Conservation (phyloP, 2,797 vertebrate genomes). For the Premnoplex brunnescens region DNA sequence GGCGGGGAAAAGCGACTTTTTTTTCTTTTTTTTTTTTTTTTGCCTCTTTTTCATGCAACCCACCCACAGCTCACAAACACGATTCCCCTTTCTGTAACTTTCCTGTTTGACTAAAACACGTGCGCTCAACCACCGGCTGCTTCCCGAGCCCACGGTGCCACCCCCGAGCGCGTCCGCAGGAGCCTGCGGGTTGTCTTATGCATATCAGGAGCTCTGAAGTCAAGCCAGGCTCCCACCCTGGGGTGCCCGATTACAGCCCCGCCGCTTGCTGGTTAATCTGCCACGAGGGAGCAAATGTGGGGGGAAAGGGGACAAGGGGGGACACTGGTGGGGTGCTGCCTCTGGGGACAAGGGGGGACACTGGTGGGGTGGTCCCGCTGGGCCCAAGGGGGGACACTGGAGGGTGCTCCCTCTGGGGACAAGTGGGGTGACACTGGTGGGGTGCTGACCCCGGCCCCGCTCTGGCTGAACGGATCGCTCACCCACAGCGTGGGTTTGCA, state of each 20-base stretch:
- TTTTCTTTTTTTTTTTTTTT: not conserved
- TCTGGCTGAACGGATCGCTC: not conserved
- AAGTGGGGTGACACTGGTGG: no score
- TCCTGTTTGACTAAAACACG: not conserved
- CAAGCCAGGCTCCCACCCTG: not conserved
- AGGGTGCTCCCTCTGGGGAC: no score
- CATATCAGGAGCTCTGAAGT: not conserved
- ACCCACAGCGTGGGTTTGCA: not conserved
- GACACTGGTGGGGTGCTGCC: not conserved
- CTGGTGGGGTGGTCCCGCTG: not conserved
- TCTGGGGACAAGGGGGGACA: no score
- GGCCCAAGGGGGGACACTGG: no score
- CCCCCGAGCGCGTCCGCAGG: not conserved
- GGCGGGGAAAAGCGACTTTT: not conserved
- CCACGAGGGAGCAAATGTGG: no score
- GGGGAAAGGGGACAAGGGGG: not conserved
- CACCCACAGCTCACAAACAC: not conserved
- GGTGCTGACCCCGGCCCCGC: not conserved
- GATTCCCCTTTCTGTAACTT: not conserved
- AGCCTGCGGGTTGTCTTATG: accelerated
- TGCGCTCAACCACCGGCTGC: not conserved
- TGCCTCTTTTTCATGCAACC: not conserved
- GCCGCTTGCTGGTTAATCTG: no score
- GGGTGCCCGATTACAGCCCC: not conserved
- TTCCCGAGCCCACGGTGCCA: not conserved